Evolutionary conservation across 2,888 invertebrate species (phyloP), one percentile per base, ranked within the genome.

Genomic region (Cordylochernes scorpioides): DNA sequence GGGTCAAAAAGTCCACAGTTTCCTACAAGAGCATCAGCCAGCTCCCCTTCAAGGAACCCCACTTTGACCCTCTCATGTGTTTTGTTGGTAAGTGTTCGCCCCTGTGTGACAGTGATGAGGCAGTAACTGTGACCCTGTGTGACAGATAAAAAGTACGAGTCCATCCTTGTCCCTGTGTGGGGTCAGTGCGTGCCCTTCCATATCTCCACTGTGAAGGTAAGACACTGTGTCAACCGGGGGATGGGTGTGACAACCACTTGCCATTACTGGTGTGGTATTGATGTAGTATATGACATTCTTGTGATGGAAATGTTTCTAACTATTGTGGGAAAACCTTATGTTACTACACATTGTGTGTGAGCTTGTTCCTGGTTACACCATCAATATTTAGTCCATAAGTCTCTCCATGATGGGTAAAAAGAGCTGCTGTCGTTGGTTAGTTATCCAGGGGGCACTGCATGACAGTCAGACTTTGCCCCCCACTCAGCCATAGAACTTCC

Each of bases 101-200:
- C 9, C 8, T 9, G n/a, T n/a, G n/a, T n/a, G n/a, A n/a, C n/a
- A n/a, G n/a, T n/a, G n/a, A n/a, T n/a, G n/a, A n/a, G n/a, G n/a
- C n/a, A n/a, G n/a, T n/a, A n/a, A n/a, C n/a, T n/a, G n/a, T n/a
- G n/a, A n/a, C n/a, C n/a, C 30, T 28, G 22, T 28, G 38, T 52
- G 59, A 31, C 56, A 74, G 86, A 91, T 59, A 71, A 73, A 45
- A 88, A 84, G 57, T 88, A 88, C 52, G 97, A 97, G 57, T 88
- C 91, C 2, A 74, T 99, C n/a, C 86, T 97, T 40, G 57, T 97
- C 48, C 97, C 97, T 3, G 68, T 97, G 43, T 94, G 82, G 59
- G 94, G 94, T 34, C 62, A 82, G 25, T 74, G 91, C 1, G 84
- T 86, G 35, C 94, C 97, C 30, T 97, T 86, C 55, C 97, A 99